Conservation (phyloP, 2,888 invertebrate genomes). For the Troilus luridus region DNA sequence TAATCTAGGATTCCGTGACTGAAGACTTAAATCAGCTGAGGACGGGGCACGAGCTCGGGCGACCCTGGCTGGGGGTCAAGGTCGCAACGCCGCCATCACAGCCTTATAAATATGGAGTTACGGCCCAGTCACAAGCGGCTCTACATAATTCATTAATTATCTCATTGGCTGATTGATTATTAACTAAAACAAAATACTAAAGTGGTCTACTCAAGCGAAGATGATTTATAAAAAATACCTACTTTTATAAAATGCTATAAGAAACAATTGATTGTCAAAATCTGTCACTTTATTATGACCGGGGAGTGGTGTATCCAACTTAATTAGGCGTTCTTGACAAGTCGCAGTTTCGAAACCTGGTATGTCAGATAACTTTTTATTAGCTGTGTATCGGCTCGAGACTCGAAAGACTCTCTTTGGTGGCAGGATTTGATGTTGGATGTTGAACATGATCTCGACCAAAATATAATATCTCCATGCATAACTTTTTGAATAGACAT, state of each 20-base stretch:
- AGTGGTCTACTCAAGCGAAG: not conserved
- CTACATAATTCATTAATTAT: not conserved
- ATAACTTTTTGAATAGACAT: no score
- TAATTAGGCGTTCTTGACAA: no score
- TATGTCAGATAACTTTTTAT: no score
- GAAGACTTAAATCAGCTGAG: constrained; percentile 18
- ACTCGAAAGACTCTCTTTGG: no score
- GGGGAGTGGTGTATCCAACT: no score
- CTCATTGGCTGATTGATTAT: not conserved
- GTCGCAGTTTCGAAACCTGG: no score
- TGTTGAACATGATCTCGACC: no score
- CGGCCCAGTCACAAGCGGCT: not conserved
- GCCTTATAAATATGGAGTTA: constrained; percentile 19
- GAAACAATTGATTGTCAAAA: no score
- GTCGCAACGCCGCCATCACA: not conserved
- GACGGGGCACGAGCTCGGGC: not conserved
- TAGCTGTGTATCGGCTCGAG: no score
- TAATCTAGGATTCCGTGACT: not conserved
- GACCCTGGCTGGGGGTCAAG: not conserved
- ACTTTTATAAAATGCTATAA: not conserved
- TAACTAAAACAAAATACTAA: not conserved
- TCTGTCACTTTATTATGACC: no score
- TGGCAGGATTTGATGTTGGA: no score
- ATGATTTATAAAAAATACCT: not conserved
- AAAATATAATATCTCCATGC: no score